Evolutionary conservation across 2,797 vertebrate species (phyloP), one percentile per base, ranked within the genome.

Genomic region (Coranthus polyacanthus): DNA sequence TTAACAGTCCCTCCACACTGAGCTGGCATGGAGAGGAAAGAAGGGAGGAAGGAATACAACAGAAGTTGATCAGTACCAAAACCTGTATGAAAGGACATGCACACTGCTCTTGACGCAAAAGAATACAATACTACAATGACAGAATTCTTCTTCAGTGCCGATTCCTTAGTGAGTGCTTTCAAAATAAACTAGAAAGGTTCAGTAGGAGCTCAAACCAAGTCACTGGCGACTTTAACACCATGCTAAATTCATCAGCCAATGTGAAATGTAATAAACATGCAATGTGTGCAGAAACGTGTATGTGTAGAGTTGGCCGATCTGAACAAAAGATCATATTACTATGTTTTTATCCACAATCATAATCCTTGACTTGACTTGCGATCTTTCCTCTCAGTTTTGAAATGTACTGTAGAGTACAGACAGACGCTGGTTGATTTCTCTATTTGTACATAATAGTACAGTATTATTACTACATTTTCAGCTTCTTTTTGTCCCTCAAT

Each of bases 1-100:
- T 79, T 86, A 59, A 66, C 81, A 65, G 75, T 63, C 8, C 63
- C 73, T 83, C 90, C 83, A 62, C 88, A 90, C 68, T 88, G 90
- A 92, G 86, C 92, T 93, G 82, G 83, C 87, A 76, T 85, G 82
- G 73, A 34, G 58, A 62, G 43, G 68, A 50, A 79, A 60, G 34
- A 68, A 39, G 34, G 37, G 21, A 50, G 66, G 46, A 18, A 24
- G 57, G 61, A 26, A 80, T 63, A 87, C 67, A 85, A 57, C 0
- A 38, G 9, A 71, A 73, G 56, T 13, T 36, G 39, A 61, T 79
- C 45, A 84, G 71, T 82, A 52, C 22, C 69, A 15, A 65, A 66
- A 58, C 15, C 73, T 44, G 38, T 34, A 24, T 46, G 47, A 21
- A 32, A 44, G 20, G 21, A 52, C 10, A 72, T 3, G 61, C 17